These are phyloP conservation scores for Zoanthus gigantus DNA, from an alignment of 92 coral and sea anemone species.

Conservation along the genomic window DNA sequence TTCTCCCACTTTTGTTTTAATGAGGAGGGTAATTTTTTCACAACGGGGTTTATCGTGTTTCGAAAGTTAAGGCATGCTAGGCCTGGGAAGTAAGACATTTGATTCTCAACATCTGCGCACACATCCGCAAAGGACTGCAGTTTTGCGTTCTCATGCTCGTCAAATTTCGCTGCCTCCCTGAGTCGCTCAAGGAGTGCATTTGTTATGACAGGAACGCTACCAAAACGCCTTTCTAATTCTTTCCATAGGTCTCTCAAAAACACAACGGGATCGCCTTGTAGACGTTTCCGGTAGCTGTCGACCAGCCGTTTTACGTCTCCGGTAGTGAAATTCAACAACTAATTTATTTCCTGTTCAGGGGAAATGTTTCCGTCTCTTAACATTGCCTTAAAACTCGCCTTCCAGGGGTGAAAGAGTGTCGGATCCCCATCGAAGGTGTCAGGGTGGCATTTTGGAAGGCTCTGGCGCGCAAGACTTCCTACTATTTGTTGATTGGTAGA, in stretches of 20 bases:
- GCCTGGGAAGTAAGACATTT: conserved; percentile 47
- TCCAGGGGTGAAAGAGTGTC: background rate
- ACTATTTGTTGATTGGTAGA: conserved; percentile 1
- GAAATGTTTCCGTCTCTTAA: background rate
- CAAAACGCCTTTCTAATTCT: background rate
- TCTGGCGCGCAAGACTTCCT: conserved; percentile 7
- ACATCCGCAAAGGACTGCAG: conserved; percentile 57
- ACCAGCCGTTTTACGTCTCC: background rate
- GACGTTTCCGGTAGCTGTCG: background rate
- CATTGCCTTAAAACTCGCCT: background rate
- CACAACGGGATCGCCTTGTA: background rate
- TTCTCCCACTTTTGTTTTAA: conserved; percentile 61
- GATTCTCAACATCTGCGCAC: conserved; percentile 56
- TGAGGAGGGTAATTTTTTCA: conserved; percentile 44
- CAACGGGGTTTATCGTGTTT: conserved; percentile 45
- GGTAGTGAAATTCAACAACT: background rate
- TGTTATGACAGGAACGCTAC: background rate
- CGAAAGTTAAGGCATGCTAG: conserved; percentile 61
- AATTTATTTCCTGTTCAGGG: background rate
- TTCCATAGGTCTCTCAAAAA: background rate
- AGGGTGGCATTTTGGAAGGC: conserved; percentile 50
- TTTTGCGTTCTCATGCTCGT: conserved; percentile 20
- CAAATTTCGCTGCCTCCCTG: conserved; percentile 32
- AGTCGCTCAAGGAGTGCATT: conserved; percentile 50
- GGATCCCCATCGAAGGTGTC: background rate